Evolutionary conservation across 2,888 invertebrate species (phyloP).

Genomic region (Tanaodytes sp.): DNA sequence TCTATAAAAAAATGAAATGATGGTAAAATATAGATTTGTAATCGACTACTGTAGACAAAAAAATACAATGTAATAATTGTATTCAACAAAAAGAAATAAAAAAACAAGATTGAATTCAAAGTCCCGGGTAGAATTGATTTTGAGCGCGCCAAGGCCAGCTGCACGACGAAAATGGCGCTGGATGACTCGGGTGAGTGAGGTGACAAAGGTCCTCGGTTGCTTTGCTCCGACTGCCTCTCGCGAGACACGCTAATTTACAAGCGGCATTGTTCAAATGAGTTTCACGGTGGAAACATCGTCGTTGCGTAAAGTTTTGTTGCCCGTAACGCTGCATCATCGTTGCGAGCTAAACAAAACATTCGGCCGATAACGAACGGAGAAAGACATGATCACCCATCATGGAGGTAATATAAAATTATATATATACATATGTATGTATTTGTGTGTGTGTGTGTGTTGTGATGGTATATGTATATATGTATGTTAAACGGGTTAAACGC

Average conservation of each 20-base stretch:
- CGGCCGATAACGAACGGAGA: conserved; percentile 51
- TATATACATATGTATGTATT: too few species aligned
- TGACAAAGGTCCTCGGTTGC: conserved; percentile 64
- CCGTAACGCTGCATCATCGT: background rate
- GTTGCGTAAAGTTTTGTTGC: conserved; percentile 1
- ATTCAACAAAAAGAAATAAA: too few species aligned
- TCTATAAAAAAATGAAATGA: too few species aligned
- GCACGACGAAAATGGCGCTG: conserved; percentile 65
- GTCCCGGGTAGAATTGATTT: conserved; percentile 17
- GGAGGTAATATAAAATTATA: too few species aligned
- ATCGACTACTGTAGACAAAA: too few species aligned
- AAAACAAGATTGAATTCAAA: too few species aligned
- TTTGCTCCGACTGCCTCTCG: background rate
- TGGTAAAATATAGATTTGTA: too few species aligned
- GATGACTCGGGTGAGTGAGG: conserved; percentile 64
- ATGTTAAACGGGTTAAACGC: too few species aligned
- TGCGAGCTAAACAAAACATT: conserved; percentile 8
- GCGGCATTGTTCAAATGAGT: conserved; percentile 17
- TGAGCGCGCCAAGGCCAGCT: conserved; percentile 16
- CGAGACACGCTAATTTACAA: too few species aligned
- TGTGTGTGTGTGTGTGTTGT: too few species aligned
- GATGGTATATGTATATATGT: too few species aligned
- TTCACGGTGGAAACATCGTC: conserved; percentile 5
- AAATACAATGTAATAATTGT: too few species aligned
- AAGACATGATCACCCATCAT: conserved; percentile 66